Conservation (phyloP, 2,113 vertebrate species). For the Laticauda laticaudata region DNA sequence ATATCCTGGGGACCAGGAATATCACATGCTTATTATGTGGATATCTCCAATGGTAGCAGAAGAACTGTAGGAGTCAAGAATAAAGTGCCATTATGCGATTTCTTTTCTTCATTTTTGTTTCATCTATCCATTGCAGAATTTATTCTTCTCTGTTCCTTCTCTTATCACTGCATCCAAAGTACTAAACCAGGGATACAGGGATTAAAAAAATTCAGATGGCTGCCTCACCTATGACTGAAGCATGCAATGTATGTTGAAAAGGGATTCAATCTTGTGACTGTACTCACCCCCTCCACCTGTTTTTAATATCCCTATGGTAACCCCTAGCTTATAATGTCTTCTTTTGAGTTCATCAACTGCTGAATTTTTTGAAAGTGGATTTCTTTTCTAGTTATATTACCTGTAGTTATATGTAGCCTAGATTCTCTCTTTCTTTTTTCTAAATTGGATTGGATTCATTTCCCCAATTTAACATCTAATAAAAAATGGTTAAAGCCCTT, state of each 20-base stretch:
- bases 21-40: neutral
- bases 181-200: neutral
- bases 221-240: neutral
- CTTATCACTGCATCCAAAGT: conserved; percentile 9
- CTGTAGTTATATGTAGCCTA: conserved; percentile 40
- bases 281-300: neutral
- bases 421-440: neutral
- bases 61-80: neutral
- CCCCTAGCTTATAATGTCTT: conserved; percentile 13
- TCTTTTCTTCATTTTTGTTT: conserved; percentile 13
- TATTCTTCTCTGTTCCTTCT: neutral
- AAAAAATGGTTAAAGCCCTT: conserved; percentile 41
- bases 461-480: conserved; percentile 39
- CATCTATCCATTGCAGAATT: neutral
- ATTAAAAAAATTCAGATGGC: neutral
- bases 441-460: conserved; percentile 45
- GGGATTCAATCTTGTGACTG: neutral
- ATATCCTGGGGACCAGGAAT: neutral
- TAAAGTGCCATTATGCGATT: neutral
- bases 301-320: neutral
- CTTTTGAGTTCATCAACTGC: conserved; percentile 35
- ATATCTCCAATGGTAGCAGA: neutral
- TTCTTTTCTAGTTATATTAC: conserved; percentile 48
- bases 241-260: neutral
- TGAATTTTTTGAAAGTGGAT: neutral